Evolutionary conservation across 2,888 invertebrate species (phyloP), one percentile per base, ranked within the genome.

Genomic region (Ormyrus pomaceus): DNA sequence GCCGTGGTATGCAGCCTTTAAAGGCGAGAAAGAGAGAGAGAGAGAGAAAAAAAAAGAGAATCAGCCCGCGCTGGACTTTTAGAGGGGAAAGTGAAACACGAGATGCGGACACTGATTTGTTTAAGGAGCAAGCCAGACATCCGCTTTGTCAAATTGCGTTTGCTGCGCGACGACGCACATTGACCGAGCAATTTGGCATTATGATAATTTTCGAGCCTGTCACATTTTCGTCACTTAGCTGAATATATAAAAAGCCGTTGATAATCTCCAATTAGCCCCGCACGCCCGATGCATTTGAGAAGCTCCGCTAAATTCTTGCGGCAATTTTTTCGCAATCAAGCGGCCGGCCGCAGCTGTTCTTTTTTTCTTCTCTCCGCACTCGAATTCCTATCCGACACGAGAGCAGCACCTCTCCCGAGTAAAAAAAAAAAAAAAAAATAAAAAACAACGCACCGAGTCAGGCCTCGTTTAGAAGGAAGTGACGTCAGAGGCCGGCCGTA

Each of bases 51-150:
- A 46, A 48, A 61, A 55, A 55, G 53, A 73, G 66, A 73, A 72
- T 56, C 11, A 53, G 48, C 50, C n/a, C 10, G 9, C 19, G 61
- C 53, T 61, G 7, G 61, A 62, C 59, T 66, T 51, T 72, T 69
- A 55, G 77, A 81, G 82, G 82, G 74, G 77, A 72, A 84, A 86
- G 86, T 85, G 87, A 87, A 88, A 88, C 87, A 87, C 86, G 86
- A 87, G 88, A 90, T 89, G 88, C 89, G 89, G 89, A 89, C 87
- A 87, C 86, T 90, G 89, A 90, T 90, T 90, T 88, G 88, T 88
- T 88, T 88, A 87, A 89, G 88, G 87, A 89, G 86, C 86, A 84
- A 82, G 85, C 88, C 87, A 89, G 88, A 90, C 90, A 90, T 90
- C 90, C 90, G 90, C 90, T 89, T 88, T 86, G 88, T 87, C 88